Evolutionary conservation across 2,888 invertebrate species (phyloP).

Genomic region (Orthosia gothica): DNA sequence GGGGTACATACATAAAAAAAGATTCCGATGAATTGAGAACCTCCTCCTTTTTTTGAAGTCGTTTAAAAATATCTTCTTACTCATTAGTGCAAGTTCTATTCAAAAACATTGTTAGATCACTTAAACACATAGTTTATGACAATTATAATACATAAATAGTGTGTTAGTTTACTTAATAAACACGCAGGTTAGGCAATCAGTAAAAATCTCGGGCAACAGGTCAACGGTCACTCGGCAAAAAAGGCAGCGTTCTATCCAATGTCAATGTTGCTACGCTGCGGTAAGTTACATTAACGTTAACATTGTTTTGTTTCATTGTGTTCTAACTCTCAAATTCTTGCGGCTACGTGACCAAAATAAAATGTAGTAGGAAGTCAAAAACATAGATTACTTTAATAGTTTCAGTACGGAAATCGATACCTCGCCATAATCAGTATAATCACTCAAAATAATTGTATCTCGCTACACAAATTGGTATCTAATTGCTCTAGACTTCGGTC

Average conservation of each 20-base stretch:
- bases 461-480: conserved; percentile 5
- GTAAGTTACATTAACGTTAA: conserved; percentile 19
- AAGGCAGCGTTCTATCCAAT: conserved; percentile 27
- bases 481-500: conserved; percentile 4
- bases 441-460: conserved; percentile 20
- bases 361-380: conserved; percentile 34
- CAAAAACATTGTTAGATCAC: too few relatives aligned
- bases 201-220: conserved; percentile 34
- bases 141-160: conserved; percentile 10
- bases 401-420: conserved; percentile 45
- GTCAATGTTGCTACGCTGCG: conserved; percentile 46
- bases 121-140: neutral
- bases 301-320: conserved; percentile 18
- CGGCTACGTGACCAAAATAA: conserved; percentile 18
- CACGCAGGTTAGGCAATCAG: conserved; percentile 12
- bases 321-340: conserved; percentile 10
- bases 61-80: too few relatives aligned
- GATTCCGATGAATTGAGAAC: too few relatives aligned
- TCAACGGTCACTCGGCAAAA: conserved; percentile 21
- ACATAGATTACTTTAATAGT: conserved; percentile 36
- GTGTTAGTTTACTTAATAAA: conserved; percentile 2
- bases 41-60: too few relatives aligned
- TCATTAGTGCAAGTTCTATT: neutral
- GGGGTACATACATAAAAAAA: too few relatives aligned
- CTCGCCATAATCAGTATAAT: too few relatives aligned